Evolutionary conservation across 2,797 vertebrate species (phyloP), one percentile per base, ranked within the genome.

Genomic region (Acropternis orthonyx): DNA sequence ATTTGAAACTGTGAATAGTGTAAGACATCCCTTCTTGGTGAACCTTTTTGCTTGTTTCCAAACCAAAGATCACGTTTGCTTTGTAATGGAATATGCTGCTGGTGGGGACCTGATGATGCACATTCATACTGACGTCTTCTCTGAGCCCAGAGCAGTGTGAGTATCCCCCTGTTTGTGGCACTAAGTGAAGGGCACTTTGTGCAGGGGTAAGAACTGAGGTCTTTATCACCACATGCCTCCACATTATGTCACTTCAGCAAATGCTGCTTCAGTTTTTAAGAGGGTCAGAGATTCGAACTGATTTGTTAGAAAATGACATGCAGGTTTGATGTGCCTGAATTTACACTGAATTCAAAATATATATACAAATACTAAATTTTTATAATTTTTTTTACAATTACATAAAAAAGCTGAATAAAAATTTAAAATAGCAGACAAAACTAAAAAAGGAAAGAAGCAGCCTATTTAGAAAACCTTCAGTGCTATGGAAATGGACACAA

Each of bases 21-120:
- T 99, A 85, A 99, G 99, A 68, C 99, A 99, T 96, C 99, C 99
- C 12, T 99, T 99, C 98, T 97, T 99, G 98, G 99, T 99, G 97
- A 99, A 99, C 97, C 98, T 99, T 87, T 99, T 99, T 89, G 99
- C 99, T 69, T 99, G 99, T 97, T 99, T 99, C 98, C 99, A 99
- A 98, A 99, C 99, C 76, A 98, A 98, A 98, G 99, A 99, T 96
- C 99, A 99, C 1, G 99, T 99, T 39, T 99, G 99, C 96, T 99
- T 99, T 91, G 99, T 99, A 88, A 99, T 99, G 99, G 99, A 99
- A 97, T 99, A 99, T 37, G 99, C 99, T 27, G 99, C 99, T 13
- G 99, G 99, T 48, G 99, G 99, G n/a, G 99, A 99, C 97, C 98
- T 99, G 86, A 99, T 99, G 99, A 99, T 99, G 99, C 99, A 99